Evolutionary conservation across 2,888 invertebrate genomes (phyloP).

Genomic region (Entomobrya multifasciata): DNA sequence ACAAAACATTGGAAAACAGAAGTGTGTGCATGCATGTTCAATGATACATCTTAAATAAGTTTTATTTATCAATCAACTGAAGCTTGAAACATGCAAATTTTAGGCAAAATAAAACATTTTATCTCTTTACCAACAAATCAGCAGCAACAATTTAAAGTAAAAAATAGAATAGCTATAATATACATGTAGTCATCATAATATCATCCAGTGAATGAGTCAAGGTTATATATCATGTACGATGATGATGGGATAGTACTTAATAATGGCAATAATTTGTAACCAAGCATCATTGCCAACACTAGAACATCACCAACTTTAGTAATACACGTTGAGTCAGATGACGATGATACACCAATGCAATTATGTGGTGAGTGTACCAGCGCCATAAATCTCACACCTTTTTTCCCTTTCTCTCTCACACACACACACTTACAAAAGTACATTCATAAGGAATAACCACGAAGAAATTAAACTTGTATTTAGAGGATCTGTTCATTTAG

Average conservation of each 20-base stretch:
- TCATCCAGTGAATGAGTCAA: background rate
- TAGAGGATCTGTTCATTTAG: slow-evolving; percentile 63
- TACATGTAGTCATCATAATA: too few relatives aligned
- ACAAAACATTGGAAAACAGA: slow-evolving; percentile 39
- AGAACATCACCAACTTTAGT: slow-evolving; percentile 33
- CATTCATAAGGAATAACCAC: slow-evolving; percentile 57
- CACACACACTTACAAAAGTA: background rate
- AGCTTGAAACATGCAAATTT: slow-evolving; percentile 37
- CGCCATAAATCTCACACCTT: slow-evolving; percentile 66
- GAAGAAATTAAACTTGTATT: slow-evolving; percentile 74
- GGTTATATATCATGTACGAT: background rate
- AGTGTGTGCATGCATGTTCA: slow-evolving; percentile 39
- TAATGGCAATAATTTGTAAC: slow-evolving; percentile 57
- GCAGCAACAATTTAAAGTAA: background rate
- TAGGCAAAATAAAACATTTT: slow-evolving; percentile 41
- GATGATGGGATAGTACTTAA: slow-evolving; percentile 27
- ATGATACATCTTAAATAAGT: slow-evolving; percentile 34
- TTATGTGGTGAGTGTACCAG: slow-evolving; percentile 71
- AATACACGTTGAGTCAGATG: background rate
- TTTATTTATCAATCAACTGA: slow-evolving; percentile 50
- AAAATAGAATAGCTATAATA: background rate
- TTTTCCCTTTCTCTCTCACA: slow-evolving; percentile 25
- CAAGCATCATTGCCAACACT: slow-evolving; percentile 38
- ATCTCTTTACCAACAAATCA: background rate
- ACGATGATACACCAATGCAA: slow-evolving; percentile 52